phyloP scores from a whole-genome alignment of 2,797 vertebrate genomes.

The Phrynocephalus vlangalii region DNA sequence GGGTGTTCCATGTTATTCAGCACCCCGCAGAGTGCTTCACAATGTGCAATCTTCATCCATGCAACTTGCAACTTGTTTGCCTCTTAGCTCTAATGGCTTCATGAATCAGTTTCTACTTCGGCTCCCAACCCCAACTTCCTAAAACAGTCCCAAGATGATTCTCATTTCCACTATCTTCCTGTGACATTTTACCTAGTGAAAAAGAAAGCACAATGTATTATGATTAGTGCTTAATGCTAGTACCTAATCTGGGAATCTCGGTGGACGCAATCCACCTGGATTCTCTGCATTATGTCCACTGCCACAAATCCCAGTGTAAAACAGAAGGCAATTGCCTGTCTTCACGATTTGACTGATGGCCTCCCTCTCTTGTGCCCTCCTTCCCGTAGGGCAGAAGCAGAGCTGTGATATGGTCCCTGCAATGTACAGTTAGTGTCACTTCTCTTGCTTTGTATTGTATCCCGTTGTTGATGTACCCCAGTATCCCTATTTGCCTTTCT shows the following conservation, averaged over 20 bases:
- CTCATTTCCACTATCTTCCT: no score
- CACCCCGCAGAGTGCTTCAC: no score
- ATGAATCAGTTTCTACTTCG: neutral
- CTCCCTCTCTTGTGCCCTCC: fast-evolving
- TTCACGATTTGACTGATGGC: no score
- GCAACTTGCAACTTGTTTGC: neutral
- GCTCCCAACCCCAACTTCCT: no score
- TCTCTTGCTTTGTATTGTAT: conserved; percentile 73
- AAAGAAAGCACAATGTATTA: neutral
- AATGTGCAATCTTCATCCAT: no score
- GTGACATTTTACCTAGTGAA: neutral
- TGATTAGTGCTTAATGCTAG: no score
- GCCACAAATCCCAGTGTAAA: neutral
- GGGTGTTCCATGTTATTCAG: no score
- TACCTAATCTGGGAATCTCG: no score
- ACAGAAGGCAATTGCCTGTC: neutral
- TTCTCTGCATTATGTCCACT: no score
- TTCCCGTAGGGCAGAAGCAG: conserved; percentile 34
- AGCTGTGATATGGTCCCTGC: conserved; percentile 51
- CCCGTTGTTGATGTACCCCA: conserved; percentile 69
- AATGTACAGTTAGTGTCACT: conserved; percentile 67
- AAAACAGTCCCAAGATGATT: no score
- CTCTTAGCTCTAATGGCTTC: neutral
- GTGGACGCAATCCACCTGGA: neutral
- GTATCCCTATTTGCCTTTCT: conserved; percentile 71